Evolutionary conservation across 2,113 vertebrate species (phyloP).

Genomic region (Chloropsis cyanopogon): DNA sequence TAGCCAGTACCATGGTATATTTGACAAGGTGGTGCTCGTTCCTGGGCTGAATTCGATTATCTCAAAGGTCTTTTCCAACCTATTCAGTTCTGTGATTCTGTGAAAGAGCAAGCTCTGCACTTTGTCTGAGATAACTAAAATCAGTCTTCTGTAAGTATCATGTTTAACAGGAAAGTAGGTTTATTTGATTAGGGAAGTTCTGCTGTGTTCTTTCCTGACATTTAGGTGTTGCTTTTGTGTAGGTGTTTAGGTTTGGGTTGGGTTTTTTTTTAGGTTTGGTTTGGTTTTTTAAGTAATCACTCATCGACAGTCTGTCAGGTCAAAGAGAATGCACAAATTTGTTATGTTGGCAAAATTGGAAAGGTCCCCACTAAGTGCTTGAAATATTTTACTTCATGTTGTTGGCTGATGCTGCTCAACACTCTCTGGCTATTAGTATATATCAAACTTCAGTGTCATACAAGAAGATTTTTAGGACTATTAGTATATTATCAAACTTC

Average conservation of each 20-base stretch:
- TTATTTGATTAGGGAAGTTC: neutral
- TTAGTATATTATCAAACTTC: neutral
- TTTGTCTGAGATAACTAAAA: neutral
- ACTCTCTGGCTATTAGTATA: neutral
- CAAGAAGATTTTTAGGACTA: neutral
- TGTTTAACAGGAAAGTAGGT: neutral
- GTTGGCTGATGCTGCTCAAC: neutral
- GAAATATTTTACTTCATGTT: neutral
- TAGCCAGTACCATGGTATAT: neutral
- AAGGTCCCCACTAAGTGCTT: neutral
- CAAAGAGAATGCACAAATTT: neutral
- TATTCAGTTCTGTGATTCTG: neutral
- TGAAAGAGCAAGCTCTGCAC: neutral
- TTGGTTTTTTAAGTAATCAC: neutral
- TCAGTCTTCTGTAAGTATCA: neutral
- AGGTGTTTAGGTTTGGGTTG: neutral
- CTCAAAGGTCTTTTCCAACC: neutral
- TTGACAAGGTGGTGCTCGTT: neutral
- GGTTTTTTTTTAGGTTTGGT: neutral
- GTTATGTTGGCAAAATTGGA: neutral
- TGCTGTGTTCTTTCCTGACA: neutral
- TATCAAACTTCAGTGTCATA: neutral
- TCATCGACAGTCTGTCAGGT: neutral
- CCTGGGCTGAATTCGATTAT: neutral
- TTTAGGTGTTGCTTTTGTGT: neutral